These are phyloP conservation scores for Thera obeliscata DNA, from an alignment of 2,888 invertebrate species.

Conservation along the genomic window DNA sequence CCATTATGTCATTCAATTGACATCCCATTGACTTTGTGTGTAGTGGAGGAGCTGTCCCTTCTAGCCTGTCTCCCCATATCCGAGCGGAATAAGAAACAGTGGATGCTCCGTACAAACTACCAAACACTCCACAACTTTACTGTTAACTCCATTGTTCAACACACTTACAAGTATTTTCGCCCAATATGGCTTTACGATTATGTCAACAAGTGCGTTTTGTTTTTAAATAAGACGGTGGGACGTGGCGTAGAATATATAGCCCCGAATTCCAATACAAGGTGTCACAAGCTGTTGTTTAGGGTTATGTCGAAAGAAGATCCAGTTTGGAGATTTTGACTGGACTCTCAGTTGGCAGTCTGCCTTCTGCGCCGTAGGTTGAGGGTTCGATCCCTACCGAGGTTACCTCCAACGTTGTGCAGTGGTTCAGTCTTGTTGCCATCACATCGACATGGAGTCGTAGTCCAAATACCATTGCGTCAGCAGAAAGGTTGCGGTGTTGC, in stretches of 20 bases:
- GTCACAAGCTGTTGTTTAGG: not conserved
- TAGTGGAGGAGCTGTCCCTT: not conserved
- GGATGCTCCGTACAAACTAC: constrained; percentile 37
- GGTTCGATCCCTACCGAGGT: no score
- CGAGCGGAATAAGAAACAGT: constrained; percentile 81
- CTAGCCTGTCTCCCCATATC: constrained; percentile 64
- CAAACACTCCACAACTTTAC: constrained; percentile 51
- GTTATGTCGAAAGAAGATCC: no score
- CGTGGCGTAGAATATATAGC: constrained; percentile 46
- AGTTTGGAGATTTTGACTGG: no score
- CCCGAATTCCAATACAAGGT: constrained; percentile 8
- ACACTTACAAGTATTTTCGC: constrained; percentile 79
- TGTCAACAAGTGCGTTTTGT: constrained; percentile 80
- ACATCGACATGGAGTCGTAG: constrained; percentile 25
- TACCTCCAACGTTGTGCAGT: no score
- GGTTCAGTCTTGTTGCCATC: not conserved
- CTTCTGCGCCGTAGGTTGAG: no score
- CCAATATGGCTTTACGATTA: constrained; percentile 80
- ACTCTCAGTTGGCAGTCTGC: no score
- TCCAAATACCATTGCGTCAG: constrained; percentile 63
- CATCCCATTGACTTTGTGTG: not conserved
- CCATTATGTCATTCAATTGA: no score
- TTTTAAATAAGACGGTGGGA: constrained; percentile 73
- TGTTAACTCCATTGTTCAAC: constrained; percentile 81
- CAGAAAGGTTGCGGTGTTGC: constrained; percentile 76